These are phyloP conservation scores for Lagria hirta DNA, from an alignment of 2,888 invertebrate genomes.

Conservation along the genomic window DNA sequence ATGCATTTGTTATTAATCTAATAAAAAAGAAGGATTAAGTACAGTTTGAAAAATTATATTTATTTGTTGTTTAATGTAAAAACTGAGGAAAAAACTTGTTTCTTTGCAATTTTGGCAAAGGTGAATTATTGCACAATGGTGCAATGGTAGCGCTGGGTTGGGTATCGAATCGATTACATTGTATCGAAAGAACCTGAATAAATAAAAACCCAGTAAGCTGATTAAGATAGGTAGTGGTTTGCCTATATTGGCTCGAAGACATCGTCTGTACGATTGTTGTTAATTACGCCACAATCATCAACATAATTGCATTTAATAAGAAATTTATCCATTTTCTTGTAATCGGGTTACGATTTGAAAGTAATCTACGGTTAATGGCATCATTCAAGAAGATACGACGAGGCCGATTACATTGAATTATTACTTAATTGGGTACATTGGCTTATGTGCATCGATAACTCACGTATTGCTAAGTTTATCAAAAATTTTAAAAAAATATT, in stretches of 20 bases:
- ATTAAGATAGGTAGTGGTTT: conserved; percentile 18
- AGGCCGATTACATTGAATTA: conserved; percentile 29
- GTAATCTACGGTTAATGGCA: conserved; percentile 35
- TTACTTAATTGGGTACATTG: conserved; percentile 26
- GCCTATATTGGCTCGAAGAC: too few relatives aligned
- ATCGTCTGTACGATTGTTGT: conserved; percentile 28
- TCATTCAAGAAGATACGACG: conserved; percentile 32
- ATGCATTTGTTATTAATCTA: too few relatives aligned
- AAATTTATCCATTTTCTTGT: conserved; percentile 31
- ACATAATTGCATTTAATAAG: conserved; percentile 35
- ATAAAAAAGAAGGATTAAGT: too few relatives aligned
- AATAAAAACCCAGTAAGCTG: conserved; percentile 20
- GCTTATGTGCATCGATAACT: conserved; percentile 18
- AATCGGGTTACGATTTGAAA: conserved; percentile 38
- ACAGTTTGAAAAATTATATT: too few relatives aligned
- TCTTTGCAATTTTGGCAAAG: too few relatives aligned
- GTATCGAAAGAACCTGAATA: conserved; percentile 5
- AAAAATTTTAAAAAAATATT: too few relatives aligned
- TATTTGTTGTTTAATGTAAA: too few relatives aligned
- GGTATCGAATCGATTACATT: conserved; percentile 12
- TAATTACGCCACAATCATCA: conserved; percentile 33
- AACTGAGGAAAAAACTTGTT: too few relatives aligned
- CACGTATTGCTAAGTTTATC: conserved; percentile 18
- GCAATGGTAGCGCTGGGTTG: too few relatives aligned
- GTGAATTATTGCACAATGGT: too few relatives aligned